phyloP scores from a whole-genome alignment of 2,113 vertebrate genomes.

The Acanthochromis polyacanthus region DNA sequence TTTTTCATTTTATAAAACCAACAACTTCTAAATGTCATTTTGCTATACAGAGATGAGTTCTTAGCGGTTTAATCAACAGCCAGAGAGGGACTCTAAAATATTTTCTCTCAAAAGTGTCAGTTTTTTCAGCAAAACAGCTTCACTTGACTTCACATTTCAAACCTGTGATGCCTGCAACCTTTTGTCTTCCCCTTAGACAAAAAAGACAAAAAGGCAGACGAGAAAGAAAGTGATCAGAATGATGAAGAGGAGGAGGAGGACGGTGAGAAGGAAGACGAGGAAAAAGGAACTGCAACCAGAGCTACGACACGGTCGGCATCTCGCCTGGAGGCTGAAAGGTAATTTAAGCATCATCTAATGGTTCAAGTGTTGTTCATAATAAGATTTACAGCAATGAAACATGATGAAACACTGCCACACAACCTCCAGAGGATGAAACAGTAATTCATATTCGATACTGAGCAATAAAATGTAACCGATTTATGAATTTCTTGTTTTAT shows the following conservation, averaged over 20 bases:
- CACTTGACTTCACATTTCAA: not conserved
- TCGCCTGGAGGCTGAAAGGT: conserved; percentile 94
- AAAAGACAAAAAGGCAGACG: conserved; percentile 84
- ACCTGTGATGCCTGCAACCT: conserved; percentile 11
- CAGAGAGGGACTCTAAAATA: not conserved
- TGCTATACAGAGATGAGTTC: too few relatives aligned
- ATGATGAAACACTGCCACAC: not conserved
- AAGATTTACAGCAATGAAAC: not conserved
- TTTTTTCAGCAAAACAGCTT: not conserved
- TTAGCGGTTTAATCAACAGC: too few relatives aligned
- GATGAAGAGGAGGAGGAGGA: conserved; percentile 80
- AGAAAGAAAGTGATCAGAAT: conserved; percentile 83
- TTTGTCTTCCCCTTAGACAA: conserved; percentile 79
- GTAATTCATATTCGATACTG: not conserved
- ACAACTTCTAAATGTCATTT: too few relatives aligned
- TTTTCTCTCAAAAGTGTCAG: not conserved
- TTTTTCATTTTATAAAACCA: too few relatives aligned
- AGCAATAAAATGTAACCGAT: not conserved
- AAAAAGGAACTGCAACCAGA: conserved; percentile 72
- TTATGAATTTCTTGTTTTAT: not conserved
- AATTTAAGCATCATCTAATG: not conserved
- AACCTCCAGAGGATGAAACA: not conserved
- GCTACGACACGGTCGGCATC: conserved; percentile 91
- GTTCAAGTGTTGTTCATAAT: not conserved
- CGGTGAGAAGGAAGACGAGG: conserved; percentile 78